Base-by-base conservation (phyloP, 1,140 invertebrate genomes). In the Papilio dardanus region DNA sequence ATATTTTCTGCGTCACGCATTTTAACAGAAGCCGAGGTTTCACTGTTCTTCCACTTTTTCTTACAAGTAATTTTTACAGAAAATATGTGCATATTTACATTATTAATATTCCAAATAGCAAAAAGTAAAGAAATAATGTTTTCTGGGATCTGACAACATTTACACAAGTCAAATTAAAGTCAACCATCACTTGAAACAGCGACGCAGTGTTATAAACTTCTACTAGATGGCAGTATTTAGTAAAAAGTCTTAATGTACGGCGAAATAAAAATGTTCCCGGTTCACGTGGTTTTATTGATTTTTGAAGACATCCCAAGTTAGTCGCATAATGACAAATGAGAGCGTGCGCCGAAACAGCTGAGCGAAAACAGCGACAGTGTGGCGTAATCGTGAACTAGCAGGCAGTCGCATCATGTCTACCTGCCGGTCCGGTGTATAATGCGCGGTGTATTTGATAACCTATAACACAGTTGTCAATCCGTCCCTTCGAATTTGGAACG, bases 381-480 rank as follows among this genome's bases (percentile, higher is more conserved):
- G 91, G 91, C 78, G 74, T 50, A 77, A 79, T 79, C 74, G 37
- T 19, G 87, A 89, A 93, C 88, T 92, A 92, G 73, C 90, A 92
- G 73, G 81, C 90, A 93, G 92, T 93, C 90, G 91, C 91, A 90
- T 92, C 88, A 92, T 92, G 92, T 93, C 88, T 88, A 89, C 86
- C 85, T 84, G 90, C 88, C 89, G 89, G 88, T 79, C 84, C 84
- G 89, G 91, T 91, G 85, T 89, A 85, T 89, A 85, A 89, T 84
- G 84, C 81, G 89, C 82, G 78, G 78, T 82, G 78, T 75, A 80
- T 83, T 77, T 83, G 79, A 86, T 92, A 92, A 91, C 90, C 90
- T 91, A 84, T 87, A 89, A 88, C 86, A 87, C 71, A 87, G 82
- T 85, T 86, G 79, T 89, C 77, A 80, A 77, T 89, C 87, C 87